Percentiles rank a stretch among this genome's conserved stretches.
Evolutionary conservation across 2,888 invertebrate genomes (phyloP).

Genomic region (Papilio demoleus): DNA sequence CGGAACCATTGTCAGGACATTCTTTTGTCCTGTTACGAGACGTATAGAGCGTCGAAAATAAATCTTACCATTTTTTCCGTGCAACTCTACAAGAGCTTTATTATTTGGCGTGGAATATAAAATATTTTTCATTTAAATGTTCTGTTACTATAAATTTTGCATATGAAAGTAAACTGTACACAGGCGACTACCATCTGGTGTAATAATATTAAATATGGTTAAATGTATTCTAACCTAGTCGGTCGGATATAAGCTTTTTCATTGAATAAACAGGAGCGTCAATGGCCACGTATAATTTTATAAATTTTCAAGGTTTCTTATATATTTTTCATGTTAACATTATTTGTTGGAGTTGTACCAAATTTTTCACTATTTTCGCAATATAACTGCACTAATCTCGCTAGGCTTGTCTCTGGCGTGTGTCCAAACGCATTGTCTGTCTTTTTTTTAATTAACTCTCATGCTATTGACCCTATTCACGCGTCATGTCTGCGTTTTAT

Average conservation of each 20-base stretch:
- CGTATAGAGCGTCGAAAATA: conserved; percentile 7
- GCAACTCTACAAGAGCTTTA: not conserved
- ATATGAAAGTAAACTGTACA: not conserved
- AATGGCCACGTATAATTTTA: not conserved
- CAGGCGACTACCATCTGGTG: no score
- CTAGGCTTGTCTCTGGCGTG: conserved; percentile 21
- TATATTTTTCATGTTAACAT: conserved; percentile 11
- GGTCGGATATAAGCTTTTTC: not conserved
- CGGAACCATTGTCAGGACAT: conserved; percentile 15
- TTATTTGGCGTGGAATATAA: not conserved
- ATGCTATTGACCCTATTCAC: conserved; percentile 34
- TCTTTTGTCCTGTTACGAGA: conserved; percentile 26
- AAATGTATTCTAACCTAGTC: not conserved
- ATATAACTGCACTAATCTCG: conserved; percentile 30
- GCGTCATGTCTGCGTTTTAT: conserved; percentile 24
- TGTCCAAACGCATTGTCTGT: conserved; percentile 25
- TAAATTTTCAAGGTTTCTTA: not conserved
- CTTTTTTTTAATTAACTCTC: conserved; percentile 24
- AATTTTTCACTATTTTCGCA: conserved; percentile 34
- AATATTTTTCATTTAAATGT: not conserved
- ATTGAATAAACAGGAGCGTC: not conserved
- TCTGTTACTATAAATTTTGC: not conserved
- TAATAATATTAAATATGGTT: no score
- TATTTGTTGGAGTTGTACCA: conserved; percentile 27
- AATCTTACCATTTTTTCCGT: conserved; percentile 29